Evolutionary conservation across 2,888 invertebrate species (phyloP), one percentile per base, ranked within the genome.

Genomic region (Drosophila basisetae): DNA sequence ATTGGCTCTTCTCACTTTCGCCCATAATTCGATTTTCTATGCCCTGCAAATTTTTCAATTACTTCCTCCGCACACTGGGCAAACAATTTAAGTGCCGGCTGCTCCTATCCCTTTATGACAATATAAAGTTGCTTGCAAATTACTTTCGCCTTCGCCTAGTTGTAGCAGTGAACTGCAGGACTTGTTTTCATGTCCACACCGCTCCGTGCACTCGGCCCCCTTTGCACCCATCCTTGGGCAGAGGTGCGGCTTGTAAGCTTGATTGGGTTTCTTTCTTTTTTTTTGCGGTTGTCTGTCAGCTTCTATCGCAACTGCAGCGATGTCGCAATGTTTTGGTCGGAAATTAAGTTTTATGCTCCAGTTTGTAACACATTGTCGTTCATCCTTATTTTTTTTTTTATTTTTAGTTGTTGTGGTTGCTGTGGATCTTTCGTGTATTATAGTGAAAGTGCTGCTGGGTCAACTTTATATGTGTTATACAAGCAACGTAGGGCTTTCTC

Each of bases 341-440:
- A 90, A 90, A 90, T 84, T 83, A 74, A 89, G 78, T 89, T 90
- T 89, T 80, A 74, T 90, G 89, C 74, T 80, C 84, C 63, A 90
- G 86, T 89, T 84, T 73, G 83, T 68, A 61, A 65, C 70, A 85
- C 83, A 76, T 73, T 78, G 68, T 62, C 33, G 61, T 33, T 37
- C 52, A 55, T 37, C 35, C 43, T 4, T 28, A 28, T 28, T 30
- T 53, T 41, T 58, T 41, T 33, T 54, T 55, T 25, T 22, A 22
- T 28, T 37, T 37, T 28, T 22, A 25, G 16, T 5, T 5, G 39
- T 60, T 68, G 47, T 65, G 43, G 9, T 52, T 47, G 25, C 30
- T 56, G 47, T 39, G 43, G 28, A 39, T 39, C 33, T 54, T 60
- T 43, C 22, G 11, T 56, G 60, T 43, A 43, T 22, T 35, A 49